These are phyloP conservation scores for Micropoecilia bifurca DNA, from an alignment of 2,797 vertebrate species.

Conservation along the genomic window DNA sequence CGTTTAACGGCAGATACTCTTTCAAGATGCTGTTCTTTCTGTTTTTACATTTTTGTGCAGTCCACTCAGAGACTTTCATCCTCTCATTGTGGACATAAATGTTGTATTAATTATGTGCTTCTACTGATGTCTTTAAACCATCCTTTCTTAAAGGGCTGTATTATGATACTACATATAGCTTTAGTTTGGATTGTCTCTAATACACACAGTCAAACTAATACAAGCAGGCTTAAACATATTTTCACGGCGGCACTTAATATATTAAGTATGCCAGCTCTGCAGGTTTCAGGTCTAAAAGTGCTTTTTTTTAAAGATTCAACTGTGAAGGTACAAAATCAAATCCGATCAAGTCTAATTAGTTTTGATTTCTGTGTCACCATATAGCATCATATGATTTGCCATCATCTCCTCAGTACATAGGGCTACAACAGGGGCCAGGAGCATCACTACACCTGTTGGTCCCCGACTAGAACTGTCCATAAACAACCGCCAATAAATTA, in stretches of 20 bases:
- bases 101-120: not conserved
- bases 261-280: too few species aligned
- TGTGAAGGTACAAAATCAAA: too few species aligned
- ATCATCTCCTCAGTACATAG: too few species aligned
- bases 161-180: not conserved
- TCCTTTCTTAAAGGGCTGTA: not conserved
- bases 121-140: not conserved
- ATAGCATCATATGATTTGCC: too few species aligned
- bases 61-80: not conserved
- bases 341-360: too few species aligned
- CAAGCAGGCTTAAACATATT: not conserved
- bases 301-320: too few species aligned
- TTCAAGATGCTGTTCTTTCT: not conserved
- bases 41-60: not conserved
- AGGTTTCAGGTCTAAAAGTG: too few species aligned
- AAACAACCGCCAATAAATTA: slow-evolving; percentile 26
- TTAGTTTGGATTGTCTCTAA: not conserved
- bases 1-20: not conserved
- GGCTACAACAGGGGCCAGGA: too few species aligned
- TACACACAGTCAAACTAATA: not conserved
- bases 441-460: too few species aligned
- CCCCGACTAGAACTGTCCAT: too few species aligned
- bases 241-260: not conserved
- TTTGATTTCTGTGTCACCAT: too few species aligned
- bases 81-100: not conserved